Evolutionary conservation across 2,888 invertebrate species (phyloP).

Genomic region (Pollenia labialis): DNA sequence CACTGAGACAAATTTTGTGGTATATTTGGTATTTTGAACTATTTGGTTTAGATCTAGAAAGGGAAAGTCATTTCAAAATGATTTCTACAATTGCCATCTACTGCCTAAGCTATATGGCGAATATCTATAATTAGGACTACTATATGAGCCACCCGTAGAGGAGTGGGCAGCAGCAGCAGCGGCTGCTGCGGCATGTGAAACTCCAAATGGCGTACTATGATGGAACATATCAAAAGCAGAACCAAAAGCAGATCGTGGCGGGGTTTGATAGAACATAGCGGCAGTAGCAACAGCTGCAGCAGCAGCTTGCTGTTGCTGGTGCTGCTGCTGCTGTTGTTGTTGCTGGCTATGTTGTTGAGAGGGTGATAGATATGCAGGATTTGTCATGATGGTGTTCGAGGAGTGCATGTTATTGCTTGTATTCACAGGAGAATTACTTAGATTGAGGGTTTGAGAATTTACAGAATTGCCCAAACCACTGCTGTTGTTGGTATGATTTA

Average conservation of each 20-base stretch:
- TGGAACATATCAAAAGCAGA: conserved; percentile 84
- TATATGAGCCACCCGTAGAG: conserved; percentile 81
- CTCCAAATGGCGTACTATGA: conserved; percentile 84
- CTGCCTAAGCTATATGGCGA: conserved; percentile 83
- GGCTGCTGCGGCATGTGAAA: conserved; percentile 80
- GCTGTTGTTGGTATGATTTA: conserved; percentile 77
- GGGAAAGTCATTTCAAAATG: neutral
- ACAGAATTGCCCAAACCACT: conserved; percentile 80
- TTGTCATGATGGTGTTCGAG: conserved; percentile 66
- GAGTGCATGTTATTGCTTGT: conserved; percentile 71
- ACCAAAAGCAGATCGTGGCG: conserved; percentile 82
- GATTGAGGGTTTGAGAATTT: conserved; percentile 80
- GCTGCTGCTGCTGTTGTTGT: conserved; percentile 72
- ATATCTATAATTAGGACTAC: conserved; percentile 84
- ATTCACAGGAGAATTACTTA: conserved; percentile 81
- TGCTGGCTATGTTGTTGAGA: conserved; percentile 75
- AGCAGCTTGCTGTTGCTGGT: conserved; percentile 78
- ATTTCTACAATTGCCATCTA: conserved; percentile 82
- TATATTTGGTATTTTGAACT: conserved; percentile 63
- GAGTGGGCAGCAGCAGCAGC: conserved; percentile 80
- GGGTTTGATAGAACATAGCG: conserved; percentile 83
- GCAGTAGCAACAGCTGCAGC: conserved; percentile 82
- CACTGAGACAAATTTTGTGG: conserved; percentile 43
- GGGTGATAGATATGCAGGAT: conserved; percentile 67
- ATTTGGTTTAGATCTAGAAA: conserved; percentile 43